Evolutionary conservation across 2,797 vertebrate species (phyloP), one percentile per base, ranked within the genome.

Genomic region (Eleutherodactylus coqui): DNA sequence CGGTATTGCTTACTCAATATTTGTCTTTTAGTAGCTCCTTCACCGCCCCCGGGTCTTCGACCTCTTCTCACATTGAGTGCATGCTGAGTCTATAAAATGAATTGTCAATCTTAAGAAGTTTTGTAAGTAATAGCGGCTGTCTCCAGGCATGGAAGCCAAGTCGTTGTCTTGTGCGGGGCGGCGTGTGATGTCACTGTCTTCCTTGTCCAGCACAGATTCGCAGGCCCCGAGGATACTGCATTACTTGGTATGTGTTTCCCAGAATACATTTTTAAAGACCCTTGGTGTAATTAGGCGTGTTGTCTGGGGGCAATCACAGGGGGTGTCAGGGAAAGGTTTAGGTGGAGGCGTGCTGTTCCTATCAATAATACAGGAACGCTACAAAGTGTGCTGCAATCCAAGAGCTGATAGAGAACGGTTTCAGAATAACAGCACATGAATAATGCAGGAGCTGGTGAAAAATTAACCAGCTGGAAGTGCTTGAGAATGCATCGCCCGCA

Each of bases 371-470:
- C 91, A 96, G 93, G 88, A 94, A 93, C 89, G 95, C 94, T 94
- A 96, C 95, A 95, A 95, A 94, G 93, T 94, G 91, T 89, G 92
- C 92, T 91, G 92, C 93, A 93, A 94, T 93, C 94, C 90, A 92
- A 93, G 93, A 90, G 90, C 92, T 93, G 91, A 93, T 91, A 89
- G 92, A 92, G 93, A 96, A 96, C 95, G 94, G 95, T 94, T 95
- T 93, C 92, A 88, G 94, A 94, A 95, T 95, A 96, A 95, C 96
- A 94, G 91, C 89, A 92, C 92, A 96, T 97, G 94, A 97, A 98
- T 97, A 97, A 97, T 96, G 96, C 92, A 98, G 95, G 91, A 95
- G 90, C 95, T 96, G 95, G 94, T 96, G 93, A 96, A 96, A 97
- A 94, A 96, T 96, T 96, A 92, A 96, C 95, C 93, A 94, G 96